phyloP scores from a whole-genome alignment of 2,113 vertebrate genomes.

The Oenanthe melanoleuca region DNA sequence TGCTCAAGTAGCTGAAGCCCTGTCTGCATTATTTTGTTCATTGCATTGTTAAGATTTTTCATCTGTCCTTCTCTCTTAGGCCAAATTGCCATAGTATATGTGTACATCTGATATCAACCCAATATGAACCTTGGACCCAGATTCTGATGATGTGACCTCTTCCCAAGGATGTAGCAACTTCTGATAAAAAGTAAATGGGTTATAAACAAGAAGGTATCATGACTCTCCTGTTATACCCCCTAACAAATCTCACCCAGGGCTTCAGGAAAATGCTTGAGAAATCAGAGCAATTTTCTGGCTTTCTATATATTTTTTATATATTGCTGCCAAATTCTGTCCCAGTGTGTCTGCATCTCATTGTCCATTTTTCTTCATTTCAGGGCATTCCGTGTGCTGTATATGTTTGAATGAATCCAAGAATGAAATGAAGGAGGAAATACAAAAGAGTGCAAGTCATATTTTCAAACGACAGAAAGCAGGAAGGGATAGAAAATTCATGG shows the following conservation, averaged over 20 bases:
- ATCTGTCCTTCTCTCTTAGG: not conserved
- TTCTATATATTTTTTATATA: not conserved
- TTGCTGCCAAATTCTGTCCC: not conserved
- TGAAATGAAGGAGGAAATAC: not conserved
- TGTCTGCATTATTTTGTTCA: not conserved
- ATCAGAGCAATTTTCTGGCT: not conserved
- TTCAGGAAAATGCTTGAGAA: not conserved
- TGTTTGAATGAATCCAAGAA: constrained; percentile 14
- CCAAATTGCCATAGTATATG: not conserved
- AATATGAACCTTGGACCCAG: not conserved
- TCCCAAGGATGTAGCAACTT: not conserved
- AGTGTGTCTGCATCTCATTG: not conserved
- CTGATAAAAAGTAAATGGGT: not conserved
- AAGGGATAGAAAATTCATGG: not conserved
- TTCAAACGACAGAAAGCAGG: constrained; percentile 3
- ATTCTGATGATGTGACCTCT: not conserved
- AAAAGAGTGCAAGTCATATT: not conserved
- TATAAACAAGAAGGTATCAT: not conserved
- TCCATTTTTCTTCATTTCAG: not conserved
- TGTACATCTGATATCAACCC: not conserved
- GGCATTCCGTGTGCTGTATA: not conserved
- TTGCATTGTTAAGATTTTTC: not conserved
- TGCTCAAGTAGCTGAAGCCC: not conserved
- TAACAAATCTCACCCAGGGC: not conserved
- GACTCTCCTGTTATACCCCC: not conserved